phyloP scores from a whole-genome alignment of 2,888 invertebrate genomes.

The Nomada fabriciana region DNA sequence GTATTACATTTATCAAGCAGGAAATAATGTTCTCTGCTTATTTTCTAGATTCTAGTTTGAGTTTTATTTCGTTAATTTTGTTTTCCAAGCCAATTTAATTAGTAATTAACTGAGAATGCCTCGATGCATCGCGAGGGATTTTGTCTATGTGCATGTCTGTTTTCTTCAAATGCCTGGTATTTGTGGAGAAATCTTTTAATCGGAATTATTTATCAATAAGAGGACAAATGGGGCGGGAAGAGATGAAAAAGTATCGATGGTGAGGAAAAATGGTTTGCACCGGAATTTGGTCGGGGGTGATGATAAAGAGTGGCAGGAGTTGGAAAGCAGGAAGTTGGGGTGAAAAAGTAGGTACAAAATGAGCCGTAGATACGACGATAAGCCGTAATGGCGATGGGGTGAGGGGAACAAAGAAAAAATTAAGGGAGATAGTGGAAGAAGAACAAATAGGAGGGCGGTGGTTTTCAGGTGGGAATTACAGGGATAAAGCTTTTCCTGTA shows the following conservation, averaged over 20 bases:
- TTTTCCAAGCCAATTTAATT: too few relatives aligned
- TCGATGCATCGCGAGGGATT: too few relatives aligned
- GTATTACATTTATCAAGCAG: too few relatives aligned
- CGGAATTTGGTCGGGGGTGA: background rate
- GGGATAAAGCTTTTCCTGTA: background rate
- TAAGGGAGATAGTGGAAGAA: background rate
- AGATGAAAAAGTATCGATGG: background rate
- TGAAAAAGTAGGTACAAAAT: conserved; percentile 44
- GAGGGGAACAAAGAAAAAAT: conserved; percentile 18
- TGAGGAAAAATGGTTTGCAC: conserved; percentile 3
- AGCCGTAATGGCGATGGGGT: conserved; percentile 2
- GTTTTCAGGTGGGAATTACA: background rate
- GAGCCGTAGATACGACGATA: conserved; percentile 34
- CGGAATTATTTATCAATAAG: too few relatives aligned
- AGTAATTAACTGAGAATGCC: too few relatives aligned
- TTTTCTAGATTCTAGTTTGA: too few relatives aligned
- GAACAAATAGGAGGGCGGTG: conserved; percentile 6
- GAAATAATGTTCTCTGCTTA: too few relatives aligned
- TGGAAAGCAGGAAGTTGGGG: conserved; percentile 5
- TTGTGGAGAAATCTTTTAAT: too few relatives aligned
- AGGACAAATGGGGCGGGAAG: too few relatives aligned
- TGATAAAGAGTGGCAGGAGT: conserved; percentile 28
- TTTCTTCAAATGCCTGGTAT: too few relatives aligned
- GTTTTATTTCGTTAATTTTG: too few relatives aligned
- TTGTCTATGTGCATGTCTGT: too few relatives aligned